Base-by-base conservation (phyloP, 35 echinoderm and acorn worm species). In the Heliocidaris tuberculata region DNA sequence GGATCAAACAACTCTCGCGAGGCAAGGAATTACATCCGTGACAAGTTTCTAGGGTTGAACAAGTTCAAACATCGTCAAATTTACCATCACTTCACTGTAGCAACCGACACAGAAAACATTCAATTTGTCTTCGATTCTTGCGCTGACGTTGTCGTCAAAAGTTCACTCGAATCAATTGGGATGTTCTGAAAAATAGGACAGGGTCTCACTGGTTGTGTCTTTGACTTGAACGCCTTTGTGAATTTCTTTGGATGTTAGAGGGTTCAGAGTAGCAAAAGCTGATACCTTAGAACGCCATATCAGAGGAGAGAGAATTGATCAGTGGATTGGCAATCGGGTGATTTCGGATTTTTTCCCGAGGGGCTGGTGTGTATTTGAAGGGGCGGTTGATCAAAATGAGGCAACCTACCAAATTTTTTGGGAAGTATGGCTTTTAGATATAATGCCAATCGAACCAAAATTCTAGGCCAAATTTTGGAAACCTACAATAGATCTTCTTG, bases 61-160 rank as follows among this genome's bases (percentile, higher is more conserved):
- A 95, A 90, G n/a, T 90, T 60, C 89, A 94, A 94, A 49, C 86
- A 93, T 47, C 86, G 97, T 27, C 86, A 86, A 24, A 93, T 98
- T 6, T 98, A 98, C 35, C 97, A 96, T 86, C 95, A 96, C 50
- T 96, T 92, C 92, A 96, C 95, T 2, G 95, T 93, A 9, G 97
- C 97, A 10, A 95, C 96, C 2, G 97, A 98, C 88, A 95, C 65
- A 56, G 92, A 92, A 13, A 98, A 98, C 48, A 95, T 98, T 15
- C 95, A 96, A 70, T 98, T 98, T 50, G 94, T 98, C 13, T 98
- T 98, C 42, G 97, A 98, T 88, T 95, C 97, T 21, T 93, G 94
- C 32, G 95, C 94, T 70, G 97, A 98, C 35, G 97, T 95, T 11
- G 85, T 98, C 9, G 54, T 98, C 47, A 95, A 96, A 86, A 60